Evolutionary conservation across 1,140 invertebrate genomes (phyloP).

Genomic region (Lethrus apterus): DNA sequence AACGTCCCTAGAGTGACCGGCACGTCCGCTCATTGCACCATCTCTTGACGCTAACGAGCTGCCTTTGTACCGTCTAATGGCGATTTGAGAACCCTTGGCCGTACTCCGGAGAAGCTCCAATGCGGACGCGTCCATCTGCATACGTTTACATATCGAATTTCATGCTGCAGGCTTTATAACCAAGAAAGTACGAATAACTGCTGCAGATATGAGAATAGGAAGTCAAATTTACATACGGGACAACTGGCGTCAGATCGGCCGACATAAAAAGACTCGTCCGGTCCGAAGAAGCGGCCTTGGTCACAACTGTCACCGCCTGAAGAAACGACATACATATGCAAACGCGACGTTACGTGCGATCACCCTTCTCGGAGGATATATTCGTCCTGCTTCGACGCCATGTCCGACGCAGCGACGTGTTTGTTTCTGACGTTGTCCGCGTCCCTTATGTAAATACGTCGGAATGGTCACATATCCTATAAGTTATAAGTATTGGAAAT

Average conservation of each 20-base stretch:
- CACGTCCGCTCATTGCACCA: constrained; percentile 25
- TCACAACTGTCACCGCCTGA: constrained; percentile 32
- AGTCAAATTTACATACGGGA: constrained; percentile 29
- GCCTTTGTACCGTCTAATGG: constrained; percentile 24
- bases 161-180: constrained; percentile 7
- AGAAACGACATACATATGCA: constrained; percentile 33
- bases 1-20: constrained; percentile 38
- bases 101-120: too few relatives aligned
- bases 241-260: constrained; percentile 28
- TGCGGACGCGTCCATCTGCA: constrained; percentile 14
- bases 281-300: constrained; percentile 23
- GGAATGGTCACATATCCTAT: constrained; percentile 26
- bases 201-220: constrained; percentile 16
- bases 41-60: constrained; percentile 33
- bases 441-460: constrained; percentile 30
- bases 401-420: background rate
- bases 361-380: background rate
- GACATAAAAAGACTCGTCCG: constrained; percentile 31
- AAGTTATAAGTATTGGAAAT: constrained; percentile 36
- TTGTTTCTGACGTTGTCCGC: constrained; percentile 1
- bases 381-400: constrained; percentile 5
- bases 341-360: constrained; percentile 16
- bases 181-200: constrained; percentile 11
- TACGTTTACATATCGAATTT: constrained; percentile 19
- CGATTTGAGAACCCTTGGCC: constrained; percentile 23